These are phyloP conservation scores for Sclerurus mexicanus DNA, from an alignment of 2,113 vertebrate genomes.

Conservation along the genomic window DNA sequence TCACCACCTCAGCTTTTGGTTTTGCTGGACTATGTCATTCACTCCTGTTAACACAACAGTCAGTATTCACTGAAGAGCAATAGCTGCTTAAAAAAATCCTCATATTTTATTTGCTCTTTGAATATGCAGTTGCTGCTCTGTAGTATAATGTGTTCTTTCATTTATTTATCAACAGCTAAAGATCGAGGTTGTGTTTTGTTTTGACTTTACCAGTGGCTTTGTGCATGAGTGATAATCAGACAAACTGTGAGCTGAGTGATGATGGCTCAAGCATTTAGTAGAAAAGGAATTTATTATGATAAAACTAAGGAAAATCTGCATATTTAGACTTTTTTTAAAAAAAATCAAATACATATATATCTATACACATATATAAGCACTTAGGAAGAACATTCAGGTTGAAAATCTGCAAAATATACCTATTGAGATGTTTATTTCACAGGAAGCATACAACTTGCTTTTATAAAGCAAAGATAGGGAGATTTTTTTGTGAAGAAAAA, in stretches of 20 bases:
- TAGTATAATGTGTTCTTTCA: not conserved
- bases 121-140: not conserved
- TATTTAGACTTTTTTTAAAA: not conserved
- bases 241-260: not conserved
- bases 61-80: not conserved
- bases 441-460: not conserved
- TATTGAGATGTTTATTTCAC: not conserved
- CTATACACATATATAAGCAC: not conserved
- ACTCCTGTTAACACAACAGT: not conserved
- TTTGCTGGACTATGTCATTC: not conserved
- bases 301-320: not conserved
- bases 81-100: not conserved
- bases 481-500: not conserved
- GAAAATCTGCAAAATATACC: not conserved
- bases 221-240: not conserved
- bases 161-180: not conserved
- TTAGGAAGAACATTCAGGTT: not conserved
- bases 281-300: not conserved
- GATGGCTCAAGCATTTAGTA: not conserved
- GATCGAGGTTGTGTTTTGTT: not conserved
- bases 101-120: not conserved
- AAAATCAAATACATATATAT: not conserved
- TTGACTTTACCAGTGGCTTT: not conserved
- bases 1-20: not conserved
- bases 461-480: not conserved